phyloP scores from a whole-genome alignment of 2,888 invertebrate genomes.

The Coecobrya sp. region DNA sequence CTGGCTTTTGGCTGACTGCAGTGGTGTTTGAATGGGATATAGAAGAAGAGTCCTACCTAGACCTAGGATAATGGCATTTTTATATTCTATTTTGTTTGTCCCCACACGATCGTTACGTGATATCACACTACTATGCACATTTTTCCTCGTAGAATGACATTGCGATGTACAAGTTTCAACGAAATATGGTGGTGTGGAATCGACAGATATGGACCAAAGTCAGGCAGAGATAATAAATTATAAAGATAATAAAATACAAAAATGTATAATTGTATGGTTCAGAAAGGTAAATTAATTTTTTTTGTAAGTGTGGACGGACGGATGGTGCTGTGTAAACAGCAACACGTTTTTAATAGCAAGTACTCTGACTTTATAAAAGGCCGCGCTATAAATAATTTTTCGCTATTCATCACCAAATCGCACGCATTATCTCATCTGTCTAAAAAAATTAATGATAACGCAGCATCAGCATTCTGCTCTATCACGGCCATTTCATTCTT shows the following conservation, averaged over 20 bases:
- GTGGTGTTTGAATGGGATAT: neutral
- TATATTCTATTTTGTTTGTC: neutral
- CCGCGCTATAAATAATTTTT: slow-evolving; percentile 31
- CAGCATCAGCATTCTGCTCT: neutral
- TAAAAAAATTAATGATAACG: neutral
- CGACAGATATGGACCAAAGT: slow-evolving; percentile 18
- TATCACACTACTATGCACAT: neutral
- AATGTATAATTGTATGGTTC: slow-evolving; percentile 2
- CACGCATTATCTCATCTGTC: neutral
- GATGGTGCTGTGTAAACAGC: neutral
- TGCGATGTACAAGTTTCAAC: too few relatives aligned
- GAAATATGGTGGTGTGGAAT: too few relatives aligned
- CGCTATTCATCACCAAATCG: slow-evolving; percentile 50
- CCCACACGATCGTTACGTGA: neutral
- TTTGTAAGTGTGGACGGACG: neutral
- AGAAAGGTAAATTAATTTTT: neutral
- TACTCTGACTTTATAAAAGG: neutral
- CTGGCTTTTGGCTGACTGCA: neutral
- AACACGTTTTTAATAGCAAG: neutral
- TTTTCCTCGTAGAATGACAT: neutral
- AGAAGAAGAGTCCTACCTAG: slow-evolving; percentile 37
- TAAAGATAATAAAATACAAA: neutral
- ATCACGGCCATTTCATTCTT: slow-evolving; percentile 56
- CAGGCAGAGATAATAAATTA: neutral
- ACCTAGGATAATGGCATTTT: slow-evolving; percentile 63